A percentile compares a stretch with the other conserved stretches of the same genome.
Evolutionary conservation across 2,113 vertebrate genomes (phyloP).

Genomic region (Steatornis caripensis): DNA sequence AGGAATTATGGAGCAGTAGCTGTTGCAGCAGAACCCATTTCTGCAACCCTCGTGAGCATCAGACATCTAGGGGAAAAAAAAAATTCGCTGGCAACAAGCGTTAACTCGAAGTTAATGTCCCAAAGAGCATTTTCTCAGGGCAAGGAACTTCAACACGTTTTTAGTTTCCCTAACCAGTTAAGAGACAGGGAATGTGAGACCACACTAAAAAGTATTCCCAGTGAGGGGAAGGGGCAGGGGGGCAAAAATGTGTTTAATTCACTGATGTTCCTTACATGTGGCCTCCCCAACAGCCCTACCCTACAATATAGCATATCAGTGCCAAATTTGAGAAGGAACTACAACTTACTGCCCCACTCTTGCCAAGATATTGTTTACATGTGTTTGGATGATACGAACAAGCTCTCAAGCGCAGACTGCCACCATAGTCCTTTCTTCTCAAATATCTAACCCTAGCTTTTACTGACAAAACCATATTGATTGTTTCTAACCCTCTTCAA

Average conservation of each 20-base stretch:
- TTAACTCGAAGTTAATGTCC: background rate
- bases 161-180: background rate
- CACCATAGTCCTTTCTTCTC: background rate
- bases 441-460: background rate
- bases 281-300: background rate
- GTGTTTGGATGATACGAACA: background rate
- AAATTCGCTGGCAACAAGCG: background rate
- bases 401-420: background rate
- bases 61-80: background rate
- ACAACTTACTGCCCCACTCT: background rate
- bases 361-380: background rate
- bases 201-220: background rate
- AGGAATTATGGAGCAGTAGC: background rate
- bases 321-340: background rate
- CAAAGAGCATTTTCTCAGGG: background rate
- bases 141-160: background rate
- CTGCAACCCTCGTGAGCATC: background rate
- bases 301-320: background rate
- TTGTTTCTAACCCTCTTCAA: background rate
- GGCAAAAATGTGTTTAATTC: background rate
- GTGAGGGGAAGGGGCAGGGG: background rate
- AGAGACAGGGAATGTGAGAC: background rate
- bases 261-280: background rate
- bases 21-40: background rate
- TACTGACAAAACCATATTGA: background rate